Base-by-base conservation (phyloP, 2,113 vertebrate genomes). In the Psittacula cyanocephala region DNA sequence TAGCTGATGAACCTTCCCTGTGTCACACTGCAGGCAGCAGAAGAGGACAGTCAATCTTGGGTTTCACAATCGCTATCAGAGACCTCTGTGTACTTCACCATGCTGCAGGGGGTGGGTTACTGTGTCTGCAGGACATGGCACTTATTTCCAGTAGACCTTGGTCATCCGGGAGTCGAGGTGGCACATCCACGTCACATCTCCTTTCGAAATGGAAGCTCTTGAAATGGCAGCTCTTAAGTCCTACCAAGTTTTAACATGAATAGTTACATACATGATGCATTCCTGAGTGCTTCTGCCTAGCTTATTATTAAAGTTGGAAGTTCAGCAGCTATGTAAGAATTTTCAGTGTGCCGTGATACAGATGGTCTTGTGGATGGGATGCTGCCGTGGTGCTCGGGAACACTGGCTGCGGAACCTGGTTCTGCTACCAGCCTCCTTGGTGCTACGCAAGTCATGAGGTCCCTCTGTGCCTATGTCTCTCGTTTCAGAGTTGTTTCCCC, bases 161-260 rank as follows among this genome's bases (percentile, higher is more conserved):
- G 24, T 74, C 71, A 65, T 33, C 39, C 0, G 0, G 47, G 53
- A 77, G 60, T 0, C 2, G 72, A 65, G 25, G 62, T 55, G 0
- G 22, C 31, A n/a, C 19, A 29, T 60, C 23, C 20, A 13, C 29
- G 31, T 70, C 83, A 57, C n/a, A 11, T 20, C 29, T 68, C 43
- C 67, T 65, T 86, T 28, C 33, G 64, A 74, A 44, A 31, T 5
- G 29, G 25, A 31, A 7, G 43, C 7, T 81, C 28, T 81, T 19
- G 57, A 59, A 59, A 23, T 29, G 49, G 69, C 55, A 78, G 35
- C 57, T 69, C 20, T 44, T 35, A n/a, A 57, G 28, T 65, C 20
- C 39, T 68, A 13, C 35, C 20, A 43, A 37, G 20, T 64, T 79
- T 3, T 6, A 64, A 33, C 39, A 12, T 3, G 29, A 70, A 39